A percentile compares a stretch with the other conserved stretches of the same genome.
These are phyloP conservation scores for Olivierus martensii DNA, from an alignment of 1,140 invertebrate genomes.

Conservation along the genomic window DNA sequence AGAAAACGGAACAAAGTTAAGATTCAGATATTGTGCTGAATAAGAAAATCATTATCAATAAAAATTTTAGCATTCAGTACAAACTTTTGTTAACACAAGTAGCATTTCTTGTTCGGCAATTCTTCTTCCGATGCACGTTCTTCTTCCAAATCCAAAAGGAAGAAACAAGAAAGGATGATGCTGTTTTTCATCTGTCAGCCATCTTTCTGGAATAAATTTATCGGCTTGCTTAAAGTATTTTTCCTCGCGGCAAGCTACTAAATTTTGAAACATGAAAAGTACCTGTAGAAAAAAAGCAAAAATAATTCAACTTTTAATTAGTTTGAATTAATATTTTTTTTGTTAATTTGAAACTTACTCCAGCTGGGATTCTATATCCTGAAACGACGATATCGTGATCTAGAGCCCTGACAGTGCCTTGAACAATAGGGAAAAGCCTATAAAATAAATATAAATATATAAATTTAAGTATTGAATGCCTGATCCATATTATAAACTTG, in stretches of 20 bases:
- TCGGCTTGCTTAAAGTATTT: conserved; percentile 38
- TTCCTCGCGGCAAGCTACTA: not conserved
- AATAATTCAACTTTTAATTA: no score
- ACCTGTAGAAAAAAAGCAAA: no score
- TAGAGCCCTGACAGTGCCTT: conserved; percentile 23
- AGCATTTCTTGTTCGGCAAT: conserved; percentile 13
- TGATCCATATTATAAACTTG: no score
- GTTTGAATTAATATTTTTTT: no score
- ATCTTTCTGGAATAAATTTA: conserved; percentile 13
- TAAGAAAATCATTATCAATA: no score
- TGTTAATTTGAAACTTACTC: conserved; percentile 35
- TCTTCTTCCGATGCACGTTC: conserved; percentile 36
- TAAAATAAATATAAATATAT: no score
- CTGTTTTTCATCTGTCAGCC: conserved; percentile 3
- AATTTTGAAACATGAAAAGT: not conserved
- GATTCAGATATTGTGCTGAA: no score
- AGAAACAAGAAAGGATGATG: conserved; percentile 32
- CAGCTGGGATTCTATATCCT: conserved; percentile 37
- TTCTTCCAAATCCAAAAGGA: conserved; percentile 45
- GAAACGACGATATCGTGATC: conserved; percentile 23
- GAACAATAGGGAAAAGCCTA: conserved; percentile 20
- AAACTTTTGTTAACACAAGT: conserved; percentile 1
- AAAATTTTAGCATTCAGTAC: no score
- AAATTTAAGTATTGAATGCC: no score
- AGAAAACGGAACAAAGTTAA: no score